Evolutionary conservation across 1,140 invertebrate genomes (phyloP).

Genomic region (Drosophila virilis): DNA sequence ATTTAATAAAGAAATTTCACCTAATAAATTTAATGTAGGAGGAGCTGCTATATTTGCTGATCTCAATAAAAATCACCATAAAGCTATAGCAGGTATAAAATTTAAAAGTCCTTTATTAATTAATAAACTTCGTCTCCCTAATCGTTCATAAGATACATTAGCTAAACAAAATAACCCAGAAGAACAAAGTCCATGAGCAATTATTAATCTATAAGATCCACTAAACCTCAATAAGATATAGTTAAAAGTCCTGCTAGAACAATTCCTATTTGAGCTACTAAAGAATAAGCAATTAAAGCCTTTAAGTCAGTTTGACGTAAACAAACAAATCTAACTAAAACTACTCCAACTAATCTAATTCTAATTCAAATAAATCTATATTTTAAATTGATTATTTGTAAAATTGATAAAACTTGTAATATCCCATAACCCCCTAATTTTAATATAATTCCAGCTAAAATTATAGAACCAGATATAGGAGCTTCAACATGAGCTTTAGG

Average conservation of each 20-base stretch:
- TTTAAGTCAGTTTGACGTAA: constrained; percentile 85
- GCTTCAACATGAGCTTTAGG: no score
- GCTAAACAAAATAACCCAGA: constrained; percentile 89
- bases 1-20: constrained; percentile 87
- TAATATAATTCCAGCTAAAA: no score
- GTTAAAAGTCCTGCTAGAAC: constrained; percentile 85
- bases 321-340: constrained; percentile 87
- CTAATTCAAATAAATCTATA: constrained; percentile 84
- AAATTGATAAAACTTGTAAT: constrained; percentile 85
- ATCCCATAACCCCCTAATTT: constrained; percentile 89
- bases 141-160: constrained; percentile 87
- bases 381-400: constrained; percentile 83
- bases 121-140: constrained; percentile 80
- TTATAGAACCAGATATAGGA: no score
- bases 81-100: constrained; percentile 84
- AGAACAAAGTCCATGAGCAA: constrained; percentile 88
- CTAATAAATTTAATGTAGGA: constrained; percentile 84
- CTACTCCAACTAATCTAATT: constrained; percentile 86
- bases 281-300: constrained; percentile 59
- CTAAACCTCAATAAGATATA: constrained; percentile 81
- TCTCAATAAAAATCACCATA: constrained; percentile 87
- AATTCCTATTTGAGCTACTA: constrained; percentile 57
- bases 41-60: constrained; percentile 84
- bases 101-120: constrained; percentile 85
- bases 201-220: constrained; percentile 86